Evolutionary conservation across 2,797 vertebrate species (phyloP).

Genomic region (Eptatretus atami): DNA sequence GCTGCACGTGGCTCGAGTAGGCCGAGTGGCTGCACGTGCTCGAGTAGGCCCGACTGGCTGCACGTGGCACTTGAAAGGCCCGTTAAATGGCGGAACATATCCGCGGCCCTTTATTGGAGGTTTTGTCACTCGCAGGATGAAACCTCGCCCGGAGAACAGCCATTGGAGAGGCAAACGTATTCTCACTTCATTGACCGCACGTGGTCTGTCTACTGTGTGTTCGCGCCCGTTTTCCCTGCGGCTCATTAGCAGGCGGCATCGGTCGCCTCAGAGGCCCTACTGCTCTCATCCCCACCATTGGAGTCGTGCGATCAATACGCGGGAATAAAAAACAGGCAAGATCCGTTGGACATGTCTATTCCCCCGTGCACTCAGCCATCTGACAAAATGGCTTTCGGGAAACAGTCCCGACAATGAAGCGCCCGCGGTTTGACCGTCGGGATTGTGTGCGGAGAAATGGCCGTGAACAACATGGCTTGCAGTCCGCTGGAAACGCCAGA

Average conservation of each 20-base stretch:
- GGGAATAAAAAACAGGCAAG: constrained; percentile 5
- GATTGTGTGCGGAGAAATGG: background rate
- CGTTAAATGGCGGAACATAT: too few relatives aligned
- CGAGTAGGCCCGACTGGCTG: too few relatives aligned
- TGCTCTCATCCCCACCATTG: too few relatives aligned
- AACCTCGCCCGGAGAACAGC: too few relatives aligned
- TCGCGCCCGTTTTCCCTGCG: background rate
- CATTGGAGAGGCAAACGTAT: too few relatives aligned
- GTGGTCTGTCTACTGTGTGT: background rate
- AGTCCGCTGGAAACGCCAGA: background rate
- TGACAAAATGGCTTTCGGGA: constrained; percentile 4
- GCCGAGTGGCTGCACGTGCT: too few relatives aligned
- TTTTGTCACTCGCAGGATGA: too few relatives aligned
- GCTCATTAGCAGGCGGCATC: background rate
- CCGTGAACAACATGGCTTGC: background rate
- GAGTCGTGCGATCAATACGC: background rate
- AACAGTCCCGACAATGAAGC: background rate
- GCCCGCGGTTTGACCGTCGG: background rate
- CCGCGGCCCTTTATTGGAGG: too few relatives aligned
- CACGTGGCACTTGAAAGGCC: too few relatives aligned
- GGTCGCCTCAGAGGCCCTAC: background rate
- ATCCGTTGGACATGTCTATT: constrained; percentile 5
- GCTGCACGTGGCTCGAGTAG: too few relatives aligned
- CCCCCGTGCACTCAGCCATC: background rate
- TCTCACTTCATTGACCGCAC: too few relatives aligned